Base-by-base conservation (phyloP, 2,797 vertebrate species). In the Caiman crocodilus region DNA sequence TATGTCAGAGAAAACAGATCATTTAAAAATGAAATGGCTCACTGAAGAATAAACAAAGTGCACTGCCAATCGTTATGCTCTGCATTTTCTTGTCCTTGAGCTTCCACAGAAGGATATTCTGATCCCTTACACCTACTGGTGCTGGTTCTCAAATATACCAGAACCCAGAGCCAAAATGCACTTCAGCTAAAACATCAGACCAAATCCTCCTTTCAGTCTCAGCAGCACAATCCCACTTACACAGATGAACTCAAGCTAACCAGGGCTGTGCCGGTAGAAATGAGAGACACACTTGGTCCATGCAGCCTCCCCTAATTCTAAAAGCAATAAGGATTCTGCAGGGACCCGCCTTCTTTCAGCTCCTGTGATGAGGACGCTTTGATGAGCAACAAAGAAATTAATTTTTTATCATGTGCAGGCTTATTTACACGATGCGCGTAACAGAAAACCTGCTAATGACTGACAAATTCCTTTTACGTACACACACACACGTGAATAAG, bases 1-100 rank as follows among this genome's bases (percentile, higher is more conserved):
- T 9, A 5, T 25, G 58, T 84, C 90, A 92, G 94, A 80, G 87
- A 57, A 92, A 95, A 82, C 35, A 84, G 63, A 93, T 87, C 17
- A 71, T 78, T 86, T 87, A 79, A 55, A 87, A 84, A 64, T 28
- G 26, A 92, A 93, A 76, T 11, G 50, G 30, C 76, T 91, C 92
- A 76, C 28, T 20, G 7, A 90, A 89, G 91, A 86, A 76, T 84
- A 94, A 87, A 84, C 60, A 87, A 59, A 89, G 56, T 79, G 59
- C 58, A 50, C 60, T 80, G 76, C 55, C 88, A 17, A n/a, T 60
- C 25, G 7, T 56, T 26, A 25, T 1, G 59, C 57, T 4, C 35
- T 1, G 0, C 1, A 0, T 82, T 86, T 63, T 79, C 82, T 75
- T 26, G 32, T 60, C 78, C 32, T 69, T 0, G 50, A 20, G 75